Evolutionary conservation across 2,888 invertebrate species (phyloP), one percentile per base, ranked within the genome.

Genomic region (Nesidiocoris tenuis): DNA sequence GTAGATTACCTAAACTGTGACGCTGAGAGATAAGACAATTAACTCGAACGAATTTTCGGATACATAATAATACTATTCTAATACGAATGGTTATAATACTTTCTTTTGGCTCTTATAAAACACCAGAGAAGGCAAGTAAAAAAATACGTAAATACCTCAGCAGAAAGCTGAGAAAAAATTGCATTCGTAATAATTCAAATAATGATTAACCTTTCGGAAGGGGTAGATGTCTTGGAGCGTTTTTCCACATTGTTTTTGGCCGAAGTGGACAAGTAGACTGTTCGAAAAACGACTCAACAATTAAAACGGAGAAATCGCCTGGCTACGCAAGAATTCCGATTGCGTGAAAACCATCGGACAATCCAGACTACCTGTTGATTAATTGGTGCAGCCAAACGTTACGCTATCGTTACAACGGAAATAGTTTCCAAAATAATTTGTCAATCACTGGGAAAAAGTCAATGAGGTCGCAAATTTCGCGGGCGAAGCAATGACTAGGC

Each of bases 171-270:
- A 18, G 1, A 3, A 3, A 18, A 3, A 61, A 18, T 21, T 12
- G 18, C 21, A 12, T 16, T 22, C 22, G 22, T 2, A 25, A 25
- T 12, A 1, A 1, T 25, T 7, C 2, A 1, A 1, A 7, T 24
- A 25, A 55, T n/a, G 24, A 16, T 12, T 1, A 25, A 72, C 72
- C 72, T 72, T 72, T 72, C 7, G 72, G 72, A 0, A 72, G 72
- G 7, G 72, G 72, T 1, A 72, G 63, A 22, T 72, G 63, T 19
- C 72, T 24, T 1, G 72, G 39, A 18, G 72, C 25, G 39, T 63
- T 72, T 17, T n/a, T 61, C 61, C 72, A 61, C 72, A 72, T 72
- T n/a, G n/a, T n/a, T 61, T 57, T 57, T 39, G 39, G 39, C 39
- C 39, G 5, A 7, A 39, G 12, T n/a, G n/a, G n/a, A n/a, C n/a